A percentile compares a stretch with the other conserved stretches of the same genome.
Conservation (phyloP, 92 coral and sea anemone genomes). For the Parazoanthus swiftii region DNA sequence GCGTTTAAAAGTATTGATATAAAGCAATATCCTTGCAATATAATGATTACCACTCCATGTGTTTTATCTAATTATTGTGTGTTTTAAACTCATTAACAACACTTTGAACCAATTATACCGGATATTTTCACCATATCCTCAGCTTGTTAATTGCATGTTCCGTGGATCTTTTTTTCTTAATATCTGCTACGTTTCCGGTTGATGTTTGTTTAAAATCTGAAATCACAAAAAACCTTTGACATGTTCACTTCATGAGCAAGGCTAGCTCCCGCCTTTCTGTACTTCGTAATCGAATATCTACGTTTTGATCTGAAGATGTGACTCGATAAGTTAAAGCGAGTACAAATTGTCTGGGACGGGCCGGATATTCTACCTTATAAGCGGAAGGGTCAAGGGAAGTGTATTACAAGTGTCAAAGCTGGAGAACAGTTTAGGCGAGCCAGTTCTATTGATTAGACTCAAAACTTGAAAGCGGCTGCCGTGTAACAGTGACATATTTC, state of each 20-base stretch:
- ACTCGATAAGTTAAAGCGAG: neutral
- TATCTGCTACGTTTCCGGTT: neutral
- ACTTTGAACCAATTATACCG: constrained; percentile 31
- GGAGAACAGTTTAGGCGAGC: constrained; percentile 3
- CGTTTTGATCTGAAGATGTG: neutral
- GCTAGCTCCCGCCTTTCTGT: neutral
- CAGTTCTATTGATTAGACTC: neutral
- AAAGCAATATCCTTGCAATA: neutral
- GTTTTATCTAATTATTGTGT: constrained; percentile 15
- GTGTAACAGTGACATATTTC: neutral
- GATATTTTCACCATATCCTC: constrained; percentile 12
- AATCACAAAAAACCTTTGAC: neutral
- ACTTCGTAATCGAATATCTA: neutral
- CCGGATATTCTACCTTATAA: neutral
- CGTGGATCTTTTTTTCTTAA: neutral
- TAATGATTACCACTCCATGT: constrained; percentile 20
- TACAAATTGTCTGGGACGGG: neutral
- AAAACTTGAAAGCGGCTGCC: neutral
- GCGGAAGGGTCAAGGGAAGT: neutral
- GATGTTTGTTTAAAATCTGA: neutral
- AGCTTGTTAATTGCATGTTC: neutral
- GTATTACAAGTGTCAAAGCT: neutral
- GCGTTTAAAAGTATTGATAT: neutral
- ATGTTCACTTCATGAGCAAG: neutral
- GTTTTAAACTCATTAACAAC: constrained; percentile 35